Percentiles rank a stretch among this genome's conserved stretches.
Evolutionary conservation across 2,797 vertebrate species (phyloP).

Genomic region (Hemitrygon akajei): DNA sequence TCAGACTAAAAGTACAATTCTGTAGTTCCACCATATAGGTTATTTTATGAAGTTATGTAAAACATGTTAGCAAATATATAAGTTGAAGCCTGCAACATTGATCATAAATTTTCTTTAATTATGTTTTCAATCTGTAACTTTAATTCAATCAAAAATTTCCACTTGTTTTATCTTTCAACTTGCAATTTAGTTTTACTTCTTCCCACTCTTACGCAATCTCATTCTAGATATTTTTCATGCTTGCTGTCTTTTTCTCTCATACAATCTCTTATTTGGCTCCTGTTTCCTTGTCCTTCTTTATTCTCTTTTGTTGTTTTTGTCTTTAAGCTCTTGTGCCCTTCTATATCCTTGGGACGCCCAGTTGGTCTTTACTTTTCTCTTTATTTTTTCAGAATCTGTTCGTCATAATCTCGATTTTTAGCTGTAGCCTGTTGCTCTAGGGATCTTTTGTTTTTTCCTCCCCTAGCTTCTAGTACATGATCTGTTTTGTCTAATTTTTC

Average conservation of each 20-base stretch:
- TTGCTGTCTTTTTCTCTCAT: background rate
- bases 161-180: background rate
- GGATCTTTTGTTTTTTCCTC: background rate
- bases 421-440: background rate
- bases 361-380: background rate
- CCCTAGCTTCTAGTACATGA: background rate
- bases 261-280: background rate
- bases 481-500: background rate
- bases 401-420: background rate
- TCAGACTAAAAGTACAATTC: background rate
- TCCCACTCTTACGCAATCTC: background rate
- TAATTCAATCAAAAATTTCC: background rate
- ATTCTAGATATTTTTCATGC: background rate
- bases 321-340: background rate
- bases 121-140: background rate
- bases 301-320: background rate
- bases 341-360: background rate
- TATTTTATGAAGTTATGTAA: background rate
- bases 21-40: background rate
- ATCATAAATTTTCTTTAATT: background rate
- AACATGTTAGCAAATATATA: background rate
- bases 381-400: background rate
- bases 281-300: background rate
- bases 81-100: background rate
- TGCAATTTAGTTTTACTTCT: background rate